A percentile compares a stretch with the other conserved stretches of the same genome.
These are phyloP conservation scores for Salmo trutta DNA, from an alignment of 2,797 vertebrate genomes.

Conservation along the genomic window DNA sequence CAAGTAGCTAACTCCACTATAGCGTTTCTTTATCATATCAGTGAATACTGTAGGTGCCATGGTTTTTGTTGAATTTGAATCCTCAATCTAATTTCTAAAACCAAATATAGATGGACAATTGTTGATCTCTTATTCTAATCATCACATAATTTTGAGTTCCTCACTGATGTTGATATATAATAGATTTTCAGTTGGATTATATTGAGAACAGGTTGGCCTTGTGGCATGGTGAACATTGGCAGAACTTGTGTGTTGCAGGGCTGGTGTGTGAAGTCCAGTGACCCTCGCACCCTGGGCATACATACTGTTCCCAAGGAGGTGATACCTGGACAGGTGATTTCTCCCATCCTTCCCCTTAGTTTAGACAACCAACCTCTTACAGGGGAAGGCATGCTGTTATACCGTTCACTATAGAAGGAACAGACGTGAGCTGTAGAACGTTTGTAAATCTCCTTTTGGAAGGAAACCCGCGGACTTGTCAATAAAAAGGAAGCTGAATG, in stretches of 20 bases:
- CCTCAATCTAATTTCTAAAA: not conserved
- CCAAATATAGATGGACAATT: not conserved
- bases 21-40: slow-evolving; percentile 8
- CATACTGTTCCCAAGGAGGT: slow-evolving; percentile 82
- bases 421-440: not conserved
- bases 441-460: not conserved
- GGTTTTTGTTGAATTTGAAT: not conserved
- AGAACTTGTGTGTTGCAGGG: slow-evolving; percentile 78
- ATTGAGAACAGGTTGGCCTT: slow-evolving; percentile 4
- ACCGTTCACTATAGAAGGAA: not conserved
- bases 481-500: not conserved
- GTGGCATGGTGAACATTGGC: slow-evolving; percentile 34
- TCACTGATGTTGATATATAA: not conserved
- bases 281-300: slow-evolving; percentile 74
- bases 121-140: not conserved
- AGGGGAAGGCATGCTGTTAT: not conserved
- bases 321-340: slow-evolving; percentile 83
- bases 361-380: not conserved
- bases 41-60: not conserved
- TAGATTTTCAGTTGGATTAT: not conserved
- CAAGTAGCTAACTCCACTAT: slow-evolving; percentile 28
- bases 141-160: not conserved
- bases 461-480: not conserved
- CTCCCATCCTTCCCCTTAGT: not conserved
- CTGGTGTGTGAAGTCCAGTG: slow-evolving; percentile 84